These are phyloP conservation scores for Gouania willdenowi DNA, from an alignment of 2,797 vertebrate species.

Conservation along the genomic window DNA sequence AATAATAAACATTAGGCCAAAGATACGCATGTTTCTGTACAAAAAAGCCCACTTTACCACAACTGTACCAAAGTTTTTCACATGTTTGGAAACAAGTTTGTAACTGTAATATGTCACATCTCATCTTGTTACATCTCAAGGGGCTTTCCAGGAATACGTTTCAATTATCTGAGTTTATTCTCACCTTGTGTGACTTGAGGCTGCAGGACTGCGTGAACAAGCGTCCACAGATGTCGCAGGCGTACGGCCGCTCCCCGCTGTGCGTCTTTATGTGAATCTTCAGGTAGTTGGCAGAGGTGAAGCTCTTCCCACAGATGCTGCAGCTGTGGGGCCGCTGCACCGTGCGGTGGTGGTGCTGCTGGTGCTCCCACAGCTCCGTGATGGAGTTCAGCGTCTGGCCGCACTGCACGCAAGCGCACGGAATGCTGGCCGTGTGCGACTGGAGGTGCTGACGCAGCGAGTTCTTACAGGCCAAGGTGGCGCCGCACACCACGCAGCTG, in stretches of 20 bases:
- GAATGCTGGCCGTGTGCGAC: slow-evolving; percentile 35
- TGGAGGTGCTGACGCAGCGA: slow-evolving; percentile 56
- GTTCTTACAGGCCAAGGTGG: slow-evolving; percentile 34
- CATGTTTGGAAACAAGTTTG: too few relatives aligned
- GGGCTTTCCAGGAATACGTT: too few relatives aligned
- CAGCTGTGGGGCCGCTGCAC: slow-evolving; percentile 59
- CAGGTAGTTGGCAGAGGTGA: slow-evolving; percentile 65
- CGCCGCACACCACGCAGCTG: slow-evolving; percentile 59
- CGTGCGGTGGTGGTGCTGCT: slow-evolving; percentile 62
- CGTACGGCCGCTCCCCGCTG: slow-evolving; percentile 65
- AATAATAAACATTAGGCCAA: too few relatives aligned
- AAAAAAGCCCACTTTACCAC: too few relatives aligned
- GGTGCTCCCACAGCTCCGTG: slow-evolving; percentile 61
- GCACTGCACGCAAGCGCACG: slow-evolving; percentile 55
- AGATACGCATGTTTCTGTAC: too few relatives aligned
- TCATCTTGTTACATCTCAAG: too few relatives aligned
- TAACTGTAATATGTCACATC: too few relatives aligned
- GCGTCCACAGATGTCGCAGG: slow-evolving; percentile 65
- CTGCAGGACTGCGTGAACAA: slow-evolving; percentile 71
- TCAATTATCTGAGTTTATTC: too few relatives aligned
- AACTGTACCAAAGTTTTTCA: too few relatives aligned
- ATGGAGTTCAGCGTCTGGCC: slow-evolving; percentile 46
- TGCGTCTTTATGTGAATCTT: slow-evolving; percentile 70
- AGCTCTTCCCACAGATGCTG: slow-evolving; percentile 61
- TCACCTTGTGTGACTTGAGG: slow-evolving; percentile 71